phyloP scores from a whole-genome alignment of 2,797 vertebrate genomes.

The Hipposideros larvatus region DNA sequence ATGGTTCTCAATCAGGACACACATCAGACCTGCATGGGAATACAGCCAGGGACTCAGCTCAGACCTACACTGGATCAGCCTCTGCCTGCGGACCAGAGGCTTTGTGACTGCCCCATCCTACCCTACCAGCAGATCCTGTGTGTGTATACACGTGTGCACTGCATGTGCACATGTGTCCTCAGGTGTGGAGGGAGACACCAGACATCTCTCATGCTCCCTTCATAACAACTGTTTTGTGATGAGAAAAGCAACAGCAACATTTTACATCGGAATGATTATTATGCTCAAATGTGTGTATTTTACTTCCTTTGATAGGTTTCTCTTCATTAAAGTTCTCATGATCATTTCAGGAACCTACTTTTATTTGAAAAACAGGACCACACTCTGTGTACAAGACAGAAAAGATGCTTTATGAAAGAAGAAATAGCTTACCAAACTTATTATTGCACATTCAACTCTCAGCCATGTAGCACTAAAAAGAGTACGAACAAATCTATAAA shows the following conservation, averaged over 20 bases:
- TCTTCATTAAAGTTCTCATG: constrained; percentile 36
- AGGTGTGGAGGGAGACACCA: not conserved
- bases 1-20: not conserved
- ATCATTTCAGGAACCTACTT: constrained; percentile 50
- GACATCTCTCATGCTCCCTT: constrained; percentile 5
- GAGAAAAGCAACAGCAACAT: constrained; percentile 30
- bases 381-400: not conserved
- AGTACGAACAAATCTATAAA: constrained; percentile 97
- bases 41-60: not conserved
- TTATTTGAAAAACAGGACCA: constrained; percentile 28
- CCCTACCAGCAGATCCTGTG: not conserved
- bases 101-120: not conserved
- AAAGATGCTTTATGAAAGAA: not conserved
- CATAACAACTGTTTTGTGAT: not conserved
- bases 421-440: constrained; percentile 93
- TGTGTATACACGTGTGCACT: not conserved
- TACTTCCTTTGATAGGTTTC: not conserved
- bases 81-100: not conserved
- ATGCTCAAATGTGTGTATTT: not conserved
- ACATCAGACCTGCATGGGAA: not conserved
- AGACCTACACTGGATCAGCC: not conserved
- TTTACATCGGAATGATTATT: constrained; percentile 20
- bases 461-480: constrained; percentile 97
- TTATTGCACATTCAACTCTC: constrained; percentile 97
- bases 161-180: not conserved